Evolutionary conservation across 2,888 invertebrate species (phyloP), one percentile per base, ranked within the genome.

Genomic region (Andrena trimmerana): DNA sequence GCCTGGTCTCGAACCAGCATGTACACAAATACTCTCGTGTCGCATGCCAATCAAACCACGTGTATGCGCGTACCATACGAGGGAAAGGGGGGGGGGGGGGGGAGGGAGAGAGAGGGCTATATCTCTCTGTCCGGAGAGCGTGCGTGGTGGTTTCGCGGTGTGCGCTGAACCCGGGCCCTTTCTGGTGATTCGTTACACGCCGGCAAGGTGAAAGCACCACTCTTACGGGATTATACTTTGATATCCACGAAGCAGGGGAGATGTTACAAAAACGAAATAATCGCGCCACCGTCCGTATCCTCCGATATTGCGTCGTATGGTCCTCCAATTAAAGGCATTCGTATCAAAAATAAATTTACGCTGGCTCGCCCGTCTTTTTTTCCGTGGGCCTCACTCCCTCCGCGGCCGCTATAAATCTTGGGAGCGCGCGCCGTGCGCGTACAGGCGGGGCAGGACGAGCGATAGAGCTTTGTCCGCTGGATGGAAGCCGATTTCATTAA

Each of bases 21-120:
- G 89, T 92, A 90, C 90, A 92, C 91, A 91, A 92, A 90, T 91
- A 91, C 91, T 90, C 91, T 87, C 89, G 90, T 91, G 92, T 92
- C 92, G 91, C 91, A 91, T 92, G 93, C 92, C 93, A 93, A 93
- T 93, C 93, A 92, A 91, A 88, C 78, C 84, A 78, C 83, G 83
- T 57, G 57, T 72, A 81, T 81, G 73, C 79, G 78, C 83, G 84
- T 86, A 85, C 86, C 89, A 84, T 86, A 86, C 78, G 84, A 83
- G 81, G 84, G 85, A 86, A 69, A 8, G 7, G 42, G 13, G 8
- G 2, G 20, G 24, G 8, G 10, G 16, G 7, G 42, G 13, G 8
- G 2, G 20, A 33, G 8, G 10, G 20, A 29, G 27, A 3, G 36
- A 48, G 65, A 65, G 42, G 4, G 24, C 13, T 42, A 42, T 42